A percentile compares a stretch with the other conserved stretches of the same genome.
Evolutionary conservation across 2,888 invertebrate species (phyloP).

Genomic region (Dolichopus griseipennis): DNA sequence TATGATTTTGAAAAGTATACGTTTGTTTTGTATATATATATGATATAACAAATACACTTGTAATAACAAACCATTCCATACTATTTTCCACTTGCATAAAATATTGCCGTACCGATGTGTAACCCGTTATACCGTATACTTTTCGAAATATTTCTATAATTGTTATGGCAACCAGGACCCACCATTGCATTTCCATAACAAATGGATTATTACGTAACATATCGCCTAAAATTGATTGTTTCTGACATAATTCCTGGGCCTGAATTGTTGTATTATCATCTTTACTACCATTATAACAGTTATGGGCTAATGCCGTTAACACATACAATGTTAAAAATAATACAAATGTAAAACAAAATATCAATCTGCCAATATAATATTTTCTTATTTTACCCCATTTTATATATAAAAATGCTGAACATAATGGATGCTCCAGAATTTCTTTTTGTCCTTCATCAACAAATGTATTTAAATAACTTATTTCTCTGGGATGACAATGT

Average conservation of each 20-base stretch:
- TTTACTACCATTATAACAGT: conserved; percentile 73
- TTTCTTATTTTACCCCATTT: conserved; percentile 87
- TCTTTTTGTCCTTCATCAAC: conserved; percentile 85
- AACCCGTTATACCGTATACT: conserved; percentile 71
- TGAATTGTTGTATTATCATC: conserved; percentile 64
- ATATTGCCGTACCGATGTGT: conserved; percentile 72
- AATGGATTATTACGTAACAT: conserved; percentile 65
- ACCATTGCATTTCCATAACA: conserved; percentile 77
- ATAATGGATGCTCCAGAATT: conserved; percentile 74
- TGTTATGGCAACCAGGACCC: conserved; percentile 68
- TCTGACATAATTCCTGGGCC: conserved; percentile 66
- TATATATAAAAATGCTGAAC: conserved; percentile 76
- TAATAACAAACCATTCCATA: conserved; percentile 79
- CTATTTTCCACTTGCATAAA: conserved; percentile 76
- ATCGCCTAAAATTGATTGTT: conserved; percentile 67
- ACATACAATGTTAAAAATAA: conserved; percentile 73
- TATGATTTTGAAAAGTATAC: conserved; percentile 78
- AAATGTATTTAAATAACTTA: conserved; percentile 76
- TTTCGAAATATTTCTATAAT: conserved; percentile 72
- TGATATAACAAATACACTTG: conserved; percentile 74
- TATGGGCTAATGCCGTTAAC: conserved; percentile 71
- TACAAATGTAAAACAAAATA: conserved; percentile 71
- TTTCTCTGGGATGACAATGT: conserved; percentile 75
- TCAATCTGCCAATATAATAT: conserved; percentile 71
- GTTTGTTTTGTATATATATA: conserved; percentile 68